Conservation (phyloP, 2,888 invertebrate genomes). For the Ethmia dodecea region DNA sequence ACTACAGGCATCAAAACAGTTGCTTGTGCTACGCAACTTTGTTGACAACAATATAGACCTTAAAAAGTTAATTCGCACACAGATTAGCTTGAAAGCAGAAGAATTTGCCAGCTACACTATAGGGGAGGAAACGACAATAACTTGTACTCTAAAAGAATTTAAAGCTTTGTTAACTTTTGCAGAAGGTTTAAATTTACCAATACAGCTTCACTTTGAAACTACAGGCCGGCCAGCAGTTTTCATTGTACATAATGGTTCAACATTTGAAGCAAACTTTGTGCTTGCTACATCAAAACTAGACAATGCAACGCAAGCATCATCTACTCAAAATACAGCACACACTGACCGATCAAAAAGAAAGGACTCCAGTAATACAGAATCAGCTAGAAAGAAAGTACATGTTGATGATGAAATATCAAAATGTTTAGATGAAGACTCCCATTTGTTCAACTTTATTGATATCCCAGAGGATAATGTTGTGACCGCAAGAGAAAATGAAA, state of each 20-base stretch:
- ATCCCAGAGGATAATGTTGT: constrained; percentile 44
- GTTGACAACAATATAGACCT: constrained; percentile 81
- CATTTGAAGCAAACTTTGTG: constrained; percentile 88
- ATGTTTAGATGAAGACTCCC: constrained; percentile 66
- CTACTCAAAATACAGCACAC: constrained; percentile 57
- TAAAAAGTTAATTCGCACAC: constrained; percentile 85
- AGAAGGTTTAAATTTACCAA: constrained; percentile 82
- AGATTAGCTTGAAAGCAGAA: constrained; percentile 82
- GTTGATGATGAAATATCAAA: constrained; percentile 53
- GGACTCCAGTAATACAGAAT: constrained; percentile 29
- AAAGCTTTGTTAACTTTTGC: constrained; percentile 88
- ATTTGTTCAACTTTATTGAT: constrained; percentile 67
- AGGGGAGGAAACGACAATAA: constrained; percentile 82
- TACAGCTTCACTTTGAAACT: constrained; percentile 85
- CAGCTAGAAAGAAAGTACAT: constrained; percentile 56
- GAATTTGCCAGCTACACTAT: constrained; percentile 86
- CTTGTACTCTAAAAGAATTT: constrained; percentile 92
- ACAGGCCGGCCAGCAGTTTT: constrained; percentile 89
- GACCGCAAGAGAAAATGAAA: constrained; percentile 19
- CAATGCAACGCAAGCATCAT: constrained; percentile 47
- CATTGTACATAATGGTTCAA: constrained; percentile 82
- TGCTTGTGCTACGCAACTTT: constrained; percentile 86
- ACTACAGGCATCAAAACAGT: constrained; percentile 80
- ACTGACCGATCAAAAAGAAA: constrained; percentile 42
- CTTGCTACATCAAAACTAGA: constrained; percentile 86